These are phyloP conservation scores for Drymonia ruficornis DNA, from an alignment of 2,888 invertebrate species.

Conservation along the genomic window DNA sequence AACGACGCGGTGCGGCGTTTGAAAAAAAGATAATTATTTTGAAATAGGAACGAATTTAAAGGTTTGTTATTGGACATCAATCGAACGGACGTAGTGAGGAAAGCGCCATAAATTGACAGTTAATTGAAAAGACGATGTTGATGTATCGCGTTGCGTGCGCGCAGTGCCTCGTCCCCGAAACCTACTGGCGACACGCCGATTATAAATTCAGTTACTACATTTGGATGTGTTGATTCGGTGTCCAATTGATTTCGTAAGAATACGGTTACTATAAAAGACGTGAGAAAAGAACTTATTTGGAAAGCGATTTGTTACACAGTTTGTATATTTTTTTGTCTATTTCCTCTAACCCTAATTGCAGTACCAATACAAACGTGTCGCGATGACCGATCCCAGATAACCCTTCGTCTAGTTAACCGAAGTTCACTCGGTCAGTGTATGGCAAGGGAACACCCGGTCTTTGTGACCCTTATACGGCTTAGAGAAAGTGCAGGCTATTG, in stretches of 20 bases:
- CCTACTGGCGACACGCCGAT: slow-evolving; percentile 2
- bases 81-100: background rate
- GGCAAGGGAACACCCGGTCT: slow-evolving; percentile 60
- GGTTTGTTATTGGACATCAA: background rate
- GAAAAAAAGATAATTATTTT: background rate
- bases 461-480: slow-evolving; percentile 60
- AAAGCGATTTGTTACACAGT: background rate
- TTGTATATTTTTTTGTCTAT: background rate
- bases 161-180: slow-evolving; percentile 2
- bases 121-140: slow-evolving; percentile 1
- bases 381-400: slow-evolving; percentile 63
- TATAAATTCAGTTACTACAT: slow-evolving; percentile 1
- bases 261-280: slow-evolving; percentile 4
- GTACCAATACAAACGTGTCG: slow-evolving; percentile 37
- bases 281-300: background rate
- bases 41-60: background rate
- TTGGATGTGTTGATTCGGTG: background rate
- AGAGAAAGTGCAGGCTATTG: slow-evolving; percentile 59
- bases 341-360: slow-evolving; percentile 20
- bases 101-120: background rate
- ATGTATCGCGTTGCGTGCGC: background rate
- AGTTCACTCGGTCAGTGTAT: slow-evolving; percentile 68
- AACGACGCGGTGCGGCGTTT: too few species aligned
- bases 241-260: slow-evolving; percentile 6
- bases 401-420: slow-evolving; percentile 58